These are phyloP conservation scores for Acrossocheilus fasciatus DNA, from an alignment of 2,797 vertebrate genomes.

Conservation along the genomic window DNA sequence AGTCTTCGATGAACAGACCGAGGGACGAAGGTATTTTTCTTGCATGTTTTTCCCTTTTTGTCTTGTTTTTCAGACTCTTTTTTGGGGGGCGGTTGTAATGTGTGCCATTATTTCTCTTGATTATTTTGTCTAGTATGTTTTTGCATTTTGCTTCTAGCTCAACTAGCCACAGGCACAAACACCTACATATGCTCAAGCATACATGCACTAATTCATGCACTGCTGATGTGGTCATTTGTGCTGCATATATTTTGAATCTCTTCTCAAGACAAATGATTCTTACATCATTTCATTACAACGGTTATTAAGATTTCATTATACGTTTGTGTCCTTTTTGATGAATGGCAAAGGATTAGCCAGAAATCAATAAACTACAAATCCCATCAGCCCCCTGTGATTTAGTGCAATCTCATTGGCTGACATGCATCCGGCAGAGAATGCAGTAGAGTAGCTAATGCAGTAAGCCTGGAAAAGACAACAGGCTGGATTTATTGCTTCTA, in stretches of 20 bases:
- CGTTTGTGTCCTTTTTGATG: constrained; percentile 23
- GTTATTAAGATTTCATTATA: constrained; percentile 22
- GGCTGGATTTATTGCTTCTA: not conserved
- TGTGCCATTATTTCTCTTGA: constrained; percentile 39
- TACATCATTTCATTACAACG: constrained; percentile 11
- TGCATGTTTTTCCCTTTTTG: constrained; percentile 71
- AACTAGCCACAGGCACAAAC: not conserved
- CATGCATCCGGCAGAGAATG: constrained; percentile 27
- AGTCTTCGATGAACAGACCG: constrained; percentile 89
- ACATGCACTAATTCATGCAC: constrained; percentile 4
- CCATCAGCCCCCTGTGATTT: constrained; percentile 48
- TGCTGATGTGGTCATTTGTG: constrained; percentile 29
- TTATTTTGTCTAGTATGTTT: constrained; percentile 46
- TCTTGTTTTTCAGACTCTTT: constrained; percentile 68
- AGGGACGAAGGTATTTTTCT: constrained; percentile 94
- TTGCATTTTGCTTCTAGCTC: constrained; percentile 42
- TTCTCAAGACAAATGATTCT: constrained; percentile 25
- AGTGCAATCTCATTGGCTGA: constrained; percentile 34
- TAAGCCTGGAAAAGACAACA: not conserved
- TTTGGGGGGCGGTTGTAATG: constrained; percentile 41
- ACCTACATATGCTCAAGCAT: not conserved
- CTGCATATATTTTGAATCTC: constrained; percentile 34
- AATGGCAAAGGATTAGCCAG: constrained; percentile 33
- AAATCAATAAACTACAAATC: constrained; percentile 49
- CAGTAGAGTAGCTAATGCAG: constrained; percentile 22